These are phyloP conservation scores for Hemicordylus capensis DNA, from an alignment of 2,113 vertebrate genomes.

Conservation along the genomic window DNA sequence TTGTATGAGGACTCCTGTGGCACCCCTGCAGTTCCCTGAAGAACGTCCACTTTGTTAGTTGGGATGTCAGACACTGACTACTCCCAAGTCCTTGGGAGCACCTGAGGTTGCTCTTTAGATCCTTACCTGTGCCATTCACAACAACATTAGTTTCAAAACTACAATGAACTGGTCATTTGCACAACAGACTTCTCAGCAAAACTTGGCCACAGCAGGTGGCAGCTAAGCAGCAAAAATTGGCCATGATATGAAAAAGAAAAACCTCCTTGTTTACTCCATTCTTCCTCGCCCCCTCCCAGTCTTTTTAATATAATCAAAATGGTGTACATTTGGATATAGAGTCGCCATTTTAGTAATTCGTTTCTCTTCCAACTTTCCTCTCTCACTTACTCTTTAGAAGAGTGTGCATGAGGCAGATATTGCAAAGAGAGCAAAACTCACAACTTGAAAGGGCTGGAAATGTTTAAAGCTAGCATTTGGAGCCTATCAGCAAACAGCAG, in stretches of 20 bases:
- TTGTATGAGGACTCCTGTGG: too few species aligned
- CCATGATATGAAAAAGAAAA: background rate
- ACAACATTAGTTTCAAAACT: background rate
- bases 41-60: too few species aligned
- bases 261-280: background rate
- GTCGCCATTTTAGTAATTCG: conserved; percentile 24
- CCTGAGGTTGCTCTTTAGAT: background rate
- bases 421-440: conserved; percentile 49
- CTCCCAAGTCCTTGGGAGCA: background rate
- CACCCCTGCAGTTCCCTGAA: too few species aligned
- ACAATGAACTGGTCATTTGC: background rate
- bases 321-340: conserved; percentile 25
- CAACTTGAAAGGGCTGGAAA: conserved; percentile 49
- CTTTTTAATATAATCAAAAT: conserved; percentile 38
- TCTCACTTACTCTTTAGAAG: conserved; percentile 47
- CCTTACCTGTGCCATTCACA: background rate
- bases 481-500: conserved; percentile 56
- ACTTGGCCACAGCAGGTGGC: background rate
- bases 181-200: background rate
- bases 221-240: conserved; percentile 37
- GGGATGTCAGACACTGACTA: too few species aligned
- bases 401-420: conserved; percentile 47
- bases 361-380: conserved; percentile 41
- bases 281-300: background rate
- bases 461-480: conserved; percentile 58